phyloP scores from a whole-genome alignment of 2,797 vertebrate species.

The Uromys caudimaculatus region DNA sequence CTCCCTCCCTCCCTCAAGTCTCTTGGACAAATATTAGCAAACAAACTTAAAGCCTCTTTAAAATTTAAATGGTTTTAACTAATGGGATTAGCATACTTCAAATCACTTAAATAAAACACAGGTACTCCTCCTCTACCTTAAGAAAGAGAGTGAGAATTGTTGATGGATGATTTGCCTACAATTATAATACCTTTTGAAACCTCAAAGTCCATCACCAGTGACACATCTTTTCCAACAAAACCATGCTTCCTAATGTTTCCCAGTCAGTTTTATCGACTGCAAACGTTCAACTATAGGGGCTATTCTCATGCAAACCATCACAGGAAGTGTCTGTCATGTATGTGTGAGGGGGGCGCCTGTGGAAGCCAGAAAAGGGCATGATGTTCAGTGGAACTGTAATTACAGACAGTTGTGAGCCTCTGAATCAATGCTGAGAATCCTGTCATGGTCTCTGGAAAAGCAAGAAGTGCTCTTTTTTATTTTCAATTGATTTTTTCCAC shows the following conservation, averaged over 20 bases:
- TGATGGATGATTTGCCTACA: not conserved
- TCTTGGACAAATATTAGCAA: slow-evolving; percentile 97
- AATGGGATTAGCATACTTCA: slow-evolving; percentile 95
- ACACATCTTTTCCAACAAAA: not conserved
- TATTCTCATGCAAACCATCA: too few relatives aligned
- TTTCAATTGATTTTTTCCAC: not conserved
- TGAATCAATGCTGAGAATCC: not conserved
- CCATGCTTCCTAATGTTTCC: not conserved
- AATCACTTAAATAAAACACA: slow-evolving; percentile 96
- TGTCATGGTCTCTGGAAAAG: not conserved
- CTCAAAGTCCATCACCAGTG: not conserved
- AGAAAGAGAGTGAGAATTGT: slow-evolving; percentile 92
- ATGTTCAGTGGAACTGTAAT: too few relatives aligned
- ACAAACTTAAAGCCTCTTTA: slow-evolving; percentile 95
- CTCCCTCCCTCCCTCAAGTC: slow-evolving; percentile 90
- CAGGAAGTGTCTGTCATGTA: not conserved
- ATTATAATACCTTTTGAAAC: not conserved
- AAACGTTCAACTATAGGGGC: not conserved
- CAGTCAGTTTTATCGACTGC: not conserved
- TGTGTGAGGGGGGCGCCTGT: not conserved
- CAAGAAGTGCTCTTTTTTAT: not conserved
- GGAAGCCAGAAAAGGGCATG: not conserved
- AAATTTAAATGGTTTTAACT: slow-evolving; percentile 96
- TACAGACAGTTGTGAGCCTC: not conserved
- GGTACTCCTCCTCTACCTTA: slow-evolving; percentile 95